phyloP scores from a whole-genome alignment of 2,797 vertebrate species.

The Falco berigora region DNA sequence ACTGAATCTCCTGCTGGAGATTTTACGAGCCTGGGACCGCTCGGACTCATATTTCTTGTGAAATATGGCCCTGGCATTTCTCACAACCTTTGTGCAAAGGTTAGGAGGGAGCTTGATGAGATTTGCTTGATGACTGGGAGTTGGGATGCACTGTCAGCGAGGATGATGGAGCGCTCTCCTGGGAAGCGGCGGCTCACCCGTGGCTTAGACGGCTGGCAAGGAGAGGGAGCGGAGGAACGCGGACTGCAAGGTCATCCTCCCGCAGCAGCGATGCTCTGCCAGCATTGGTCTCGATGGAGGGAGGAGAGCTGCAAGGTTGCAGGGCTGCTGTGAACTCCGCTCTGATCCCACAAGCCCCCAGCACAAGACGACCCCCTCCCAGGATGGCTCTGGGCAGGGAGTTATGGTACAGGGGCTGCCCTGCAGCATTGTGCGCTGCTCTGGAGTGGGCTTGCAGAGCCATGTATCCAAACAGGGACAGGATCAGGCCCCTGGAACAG shows the following conservation, averaged over 20 bases:
- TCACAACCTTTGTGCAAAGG: slow-evolving; percentile 45
- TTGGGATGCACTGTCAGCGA: background rate
- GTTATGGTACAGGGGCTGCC: background rate
- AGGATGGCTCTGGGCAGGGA: background rate
- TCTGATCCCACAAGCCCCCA: background rate
- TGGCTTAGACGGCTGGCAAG: background rate
- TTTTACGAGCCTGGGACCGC: background rate
- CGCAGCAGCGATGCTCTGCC: background rate
- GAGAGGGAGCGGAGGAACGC: rapidly evolving
- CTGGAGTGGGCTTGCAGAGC: background rate
- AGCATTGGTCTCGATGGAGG: rapidly evolving
- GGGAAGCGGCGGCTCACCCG: background rate
- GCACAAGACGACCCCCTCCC: rapidly evolving
- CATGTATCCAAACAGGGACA: background rate
- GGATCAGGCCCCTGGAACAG: background rate
- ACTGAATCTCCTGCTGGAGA: background rate
- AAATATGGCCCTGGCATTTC: slow-evolving; percentile 52
- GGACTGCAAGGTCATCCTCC: background rate
- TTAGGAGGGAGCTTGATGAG: slow-evolving; percentile 18
- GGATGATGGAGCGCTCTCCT: background rate
- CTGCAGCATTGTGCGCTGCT: background rate
- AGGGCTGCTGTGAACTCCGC: background rate
- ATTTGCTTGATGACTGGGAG: background rate
- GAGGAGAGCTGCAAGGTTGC: background rate
- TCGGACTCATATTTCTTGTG: background rate